Base-by-base conservation (phyloP, 2,888 invertebrate species). In the Oligia strigilis region DNA sequence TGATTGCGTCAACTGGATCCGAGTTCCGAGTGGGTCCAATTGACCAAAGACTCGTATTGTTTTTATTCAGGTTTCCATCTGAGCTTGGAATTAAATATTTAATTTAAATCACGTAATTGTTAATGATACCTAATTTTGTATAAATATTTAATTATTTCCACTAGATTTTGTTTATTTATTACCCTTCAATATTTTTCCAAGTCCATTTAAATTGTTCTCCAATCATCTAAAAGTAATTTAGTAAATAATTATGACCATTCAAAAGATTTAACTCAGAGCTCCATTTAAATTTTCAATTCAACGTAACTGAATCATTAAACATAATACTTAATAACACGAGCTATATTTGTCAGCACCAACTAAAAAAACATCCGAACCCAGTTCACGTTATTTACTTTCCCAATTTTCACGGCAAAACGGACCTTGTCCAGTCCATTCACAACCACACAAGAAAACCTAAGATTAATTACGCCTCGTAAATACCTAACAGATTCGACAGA, bases 381-480 rank as follows among this genome's bases (percentile, higher is more conserved):
- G 23, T 64, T 55, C 40, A 52, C 6, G 11, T n/a, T 52, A 29
- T 76, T 77, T 72, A 43, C 77, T 17, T 64, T 29, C 43, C 17
- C 43, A 58, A 72, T 72, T 72, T 23, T 8, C 43, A 49, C 78
- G 46, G 19, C 52, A 69, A 55, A 13, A 69, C 1, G 29, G 17
- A 72, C 62, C 46, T 65, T 73, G 46, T 55, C n/a, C 23, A 55
- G 14, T 60, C 43, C 14, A 70, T 72, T 74, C 36, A 29, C 55
- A 46, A 23, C 5, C 60, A 62, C 36, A 49, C 43, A 72, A 72
- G 60, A 65, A 66, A 69, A 52, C 13, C 52, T 40, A 5, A 67
- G 36, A 70, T 70, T 55, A 85, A 72, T 49, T 23, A 66, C 40
- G 17, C 2, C 60, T 71, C 65, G n/a, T 81, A 81, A 46, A 71